These are phyloP conservation scores for Magallana nippona DNA, from an alignment of 2,888 invertebrate genomes.

Conservation along the genomic window DNA sequence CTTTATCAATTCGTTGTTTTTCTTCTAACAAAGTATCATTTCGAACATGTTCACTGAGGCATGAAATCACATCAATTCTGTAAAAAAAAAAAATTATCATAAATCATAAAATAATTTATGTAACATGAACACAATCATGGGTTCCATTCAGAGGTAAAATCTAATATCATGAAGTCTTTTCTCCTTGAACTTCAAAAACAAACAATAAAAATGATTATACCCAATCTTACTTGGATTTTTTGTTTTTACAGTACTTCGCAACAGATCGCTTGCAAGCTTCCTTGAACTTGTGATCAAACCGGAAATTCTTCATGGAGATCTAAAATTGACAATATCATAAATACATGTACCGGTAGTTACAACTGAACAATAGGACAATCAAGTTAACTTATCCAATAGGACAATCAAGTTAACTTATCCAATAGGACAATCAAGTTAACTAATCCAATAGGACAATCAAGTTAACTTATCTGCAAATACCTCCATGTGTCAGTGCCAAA, in stretches of 20 bases:
- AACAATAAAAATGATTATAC: background rate
- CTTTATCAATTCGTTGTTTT: conserved; percentile 90
- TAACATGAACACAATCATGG: too few species aligned
- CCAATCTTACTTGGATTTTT: conserved; percentile 77
- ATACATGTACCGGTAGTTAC: background rate
- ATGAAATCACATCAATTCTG: conserved; percentile 87
- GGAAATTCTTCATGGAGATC: conserved; percentile 94
- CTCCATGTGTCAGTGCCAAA: too few species aligned
- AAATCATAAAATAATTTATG: background rate
- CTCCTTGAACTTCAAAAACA: background rate
- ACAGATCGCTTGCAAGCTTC: conserved; percentile 93
- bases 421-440: too few species aligned
- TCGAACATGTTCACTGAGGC: conserved; percentile 93
- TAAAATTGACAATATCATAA: conserved; percentile 56
- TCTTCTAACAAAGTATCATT: conserved; percentile 89
- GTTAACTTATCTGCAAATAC: too few species aligned
- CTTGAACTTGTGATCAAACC: conserved; percentile 96
- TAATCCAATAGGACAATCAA: too few species aligned
- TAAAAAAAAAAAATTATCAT: background rate
- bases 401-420: too few species aligned
- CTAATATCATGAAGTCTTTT: too few species aligned
- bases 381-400: too few species aligned
- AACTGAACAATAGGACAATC: too few species aligned
- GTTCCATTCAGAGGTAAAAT: too few species aligned
- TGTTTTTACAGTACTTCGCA: conserved; percentile 82